Evolutionary conservation across 2,113 vertebrate genomes (phyloP).

Genomic region (Ictidomys tridecemlineatus): DNA sequence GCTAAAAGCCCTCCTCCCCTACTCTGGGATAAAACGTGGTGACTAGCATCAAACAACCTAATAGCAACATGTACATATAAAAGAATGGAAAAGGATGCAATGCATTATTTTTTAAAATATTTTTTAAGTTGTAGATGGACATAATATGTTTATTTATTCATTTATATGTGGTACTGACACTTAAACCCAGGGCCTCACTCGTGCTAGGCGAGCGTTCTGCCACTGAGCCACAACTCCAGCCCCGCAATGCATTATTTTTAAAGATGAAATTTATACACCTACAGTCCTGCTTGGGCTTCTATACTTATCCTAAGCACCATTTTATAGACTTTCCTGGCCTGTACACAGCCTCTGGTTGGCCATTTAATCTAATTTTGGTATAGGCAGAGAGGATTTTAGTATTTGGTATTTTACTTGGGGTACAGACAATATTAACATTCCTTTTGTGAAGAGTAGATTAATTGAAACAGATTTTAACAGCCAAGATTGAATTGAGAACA

Average conservation of each 20-base stretch:
- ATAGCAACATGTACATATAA: neutral
- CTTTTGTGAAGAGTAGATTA: slow-evolving; percentile 52
- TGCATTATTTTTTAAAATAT: neutral
- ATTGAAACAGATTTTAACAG: slow-evolving; percentile 30
- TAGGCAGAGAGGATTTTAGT: neutral
- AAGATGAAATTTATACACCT: neutral
- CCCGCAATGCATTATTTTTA: neutral
- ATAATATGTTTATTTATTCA: too few relatives aligned
- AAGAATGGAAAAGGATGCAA: neutral
- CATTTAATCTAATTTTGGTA: slow-evolving; percentile 28
- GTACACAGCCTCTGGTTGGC: neutral
- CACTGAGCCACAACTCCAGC: too few relatives aligned
- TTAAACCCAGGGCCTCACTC: too few relatives aligned
- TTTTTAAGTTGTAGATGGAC: too few relatives aligned
- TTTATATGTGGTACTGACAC: too few relatives aligned
- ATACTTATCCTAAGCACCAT: neutral
- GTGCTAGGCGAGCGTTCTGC: too few relatives aligned
- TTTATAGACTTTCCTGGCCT: neutral
- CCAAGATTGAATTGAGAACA: slow-evolving; percentile 51
- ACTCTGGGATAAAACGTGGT: neutral
- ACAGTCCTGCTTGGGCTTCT: neutral
- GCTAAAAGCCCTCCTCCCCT: neutral
- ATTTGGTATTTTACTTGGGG: slow-evolving; percentile 13
- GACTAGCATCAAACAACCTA: neutral
- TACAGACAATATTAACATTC: neutral